These are phyloP conservation scores for Cisticola juncidis DNA, from an alignment of 2,113 vertebrate genomes.

Conservation along the genomic window DNA sequence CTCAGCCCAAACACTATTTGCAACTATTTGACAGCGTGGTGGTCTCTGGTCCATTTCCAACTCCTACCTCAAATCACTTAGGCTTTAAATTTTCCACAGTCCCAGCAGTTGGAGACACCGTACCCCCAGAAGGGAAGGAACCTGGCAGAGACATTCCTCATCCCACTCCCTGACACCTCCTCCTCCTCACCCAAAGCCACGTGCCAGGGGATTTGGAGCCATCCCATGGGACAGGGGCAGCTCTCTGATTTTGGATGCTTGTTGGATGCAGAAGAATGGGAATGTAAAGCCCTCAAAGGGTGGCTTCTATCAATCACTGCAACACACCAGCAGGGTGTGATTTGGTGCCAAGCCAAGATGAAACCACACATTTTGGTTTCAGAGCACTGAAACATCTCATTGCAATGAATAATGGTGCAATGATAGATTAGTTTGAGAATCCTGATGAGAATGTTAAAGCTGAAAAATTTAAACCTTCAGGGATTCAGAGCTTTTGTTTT, in stretches of 20 bases:
- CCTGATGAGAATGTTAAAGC: slow-evolving; percentile 10
- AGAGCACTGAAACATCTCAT: slow-evolving; percentile 23
- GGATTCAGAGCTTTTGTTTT: background rate
- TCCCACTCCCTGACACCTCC: background rate
- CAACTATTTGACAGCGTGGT: background rate
- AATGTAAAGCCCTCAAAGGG: background rate
- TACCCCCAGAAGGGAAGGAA: background rate
- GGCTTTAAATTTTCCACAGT: background rate
- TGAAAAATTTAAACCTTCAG: background rate
- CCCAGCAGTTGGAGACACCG: background rate
- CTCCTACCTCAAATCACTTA: background rate
- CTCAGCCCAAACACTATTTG: background rate
- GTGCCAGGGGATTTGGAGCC: background rate
- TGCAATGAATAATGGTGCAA: slow-evolving; percentile 16
- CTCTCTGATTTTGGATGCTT: background rate
- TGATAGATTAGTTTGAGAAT: background rate
- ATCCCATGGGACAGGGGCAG: background rate
- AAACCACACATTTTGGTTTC: slow-evolving; percentile 33
- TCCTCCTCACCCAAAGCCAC: background rate
- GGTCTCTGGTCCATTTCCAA: background rate
- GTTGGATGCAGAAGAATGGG: background rate
- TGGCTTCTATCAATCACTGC: slow-evolving; percentile 21
- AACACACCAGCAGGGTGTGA: background rate
- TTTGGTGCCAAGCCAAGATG: slow-evolving; percentile 36
- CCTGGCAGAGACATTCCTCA: background rate